Evolutionary conservation across 2,888 invertebrate species (phyloP), one percentile per base, ranked within the genome.

Genomic region (Leptinotarsa peninsularis): DNA sequence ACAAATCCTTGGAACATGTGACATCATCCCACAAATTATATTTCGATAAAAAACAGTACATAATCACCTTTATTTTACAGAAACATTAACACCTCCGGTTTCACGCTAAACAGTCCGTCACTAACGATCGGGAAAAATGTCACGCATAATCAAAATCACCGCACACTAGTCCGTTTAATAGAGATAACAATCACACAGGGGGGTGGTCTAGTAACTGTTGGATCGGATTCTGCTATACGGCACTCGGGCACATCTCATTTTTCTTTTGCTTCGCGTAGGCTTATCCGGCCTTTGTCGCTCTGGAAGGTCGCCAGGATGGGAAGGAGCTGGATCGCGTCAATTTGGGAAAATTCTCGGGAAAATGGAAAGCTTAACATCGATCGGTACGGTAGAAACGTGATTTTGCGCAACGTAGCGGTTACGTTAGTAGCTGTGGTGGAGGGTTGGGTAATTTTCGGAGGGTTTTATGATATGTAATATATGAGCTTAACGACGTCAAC

Each of bases 341-440:
- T 71, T 67, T 72, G 71, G 78, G 74, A 77, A 67, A 76, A 74
- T 75, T 77, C 74, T 75, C 75, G 71, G 78, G 77, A 76, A 73
- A 77, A 77, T 72, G 77, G 79, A 77, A 72, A 71, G 76, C 73
- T 71, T 43, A 56, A 72, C 76, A 83, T 82, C 81, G 82, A 83
- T 83, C 82, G 74, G 79, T 74, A 76, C 76, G 75, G 72, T 69
- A 71, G 68, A 49, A 66, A 50, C 71, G 76, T 73, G 82, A 79
- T 82, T 83, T 80, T 83, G 82, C 82, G 82, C 80, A 79, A 76
- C 79, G 67, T 74, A 72, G 67, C 72, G 74, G 66, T 58, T 33
- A 27, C 76, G 74, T 73, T 67, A 27, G 67, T 67, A 71, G 56
- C 67, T 49, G 67, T 21, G 71, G 66, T 67, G 56, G 52, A 49